Evolutionary conservation across 2,888 invertebrate genomes (phyloP), one percentile per base, ranked within the genome.

Genomic region (Drosophila austrosaltans): DNA sequence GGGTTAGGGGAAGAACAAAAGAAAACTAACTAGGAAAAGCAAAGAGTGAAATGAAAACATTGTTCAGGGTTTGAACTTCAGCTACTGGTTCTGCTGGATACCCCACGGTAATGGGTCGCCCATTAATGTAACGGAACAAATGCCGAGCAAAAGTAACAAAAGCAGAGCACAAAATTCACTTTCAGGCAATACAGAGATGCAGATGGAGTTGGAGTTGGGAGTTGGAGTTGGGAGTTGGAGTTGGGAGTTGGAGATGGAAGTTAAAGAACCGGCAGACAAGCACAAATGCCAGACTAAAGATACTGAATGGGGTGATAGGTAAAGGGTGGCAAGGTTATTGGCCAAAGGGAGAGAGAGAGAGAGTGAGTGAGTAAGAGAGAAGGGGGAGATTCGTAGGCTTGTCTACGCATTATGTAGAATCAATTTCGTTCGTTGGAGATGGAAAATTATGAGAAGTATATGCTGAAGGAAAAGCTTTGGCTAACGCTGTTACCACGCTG

Each of bases 101-200:
- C 82, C 81, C 87, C 82, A 87, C 85, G 79, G 87, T 87, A 85
- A 85, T 87, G 81, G 79, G 84, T 81, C 77, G 81, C 72, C 82
- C 77, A 77, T 82, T 79, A 84, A 79, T 73, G 77, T 75, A 73
- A 67, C 62, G 63, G 63, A 65, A 65, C 58, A 66, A 77, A 70
- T 53, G 44, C 30, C 61, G 60, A 28, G n/a, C 39, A 40, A 32
- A 58, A 65, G 60, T 36, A 16, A 20, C 57, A 69, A 59, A 66
- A 64, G 48, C 76, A 62, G 69, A 72, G 78, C 78, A 44, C 54
- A 80, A 83, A 81, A 81, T 87, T 87, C 78, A 82, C 84, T 78
- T 86, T 80, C 76, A 62, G 79, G 63, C 77, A 22, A 48, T 36
- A 36, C 36, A 36, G 36, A 36, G 16, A 48, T 48, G 20, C 20